A percentile compares a stretch with the other conserved stretches of the same genome.
Conservation (phyloP, 2,113 vertebrate species). For the Nycticryphes semicollaris region DNA sequence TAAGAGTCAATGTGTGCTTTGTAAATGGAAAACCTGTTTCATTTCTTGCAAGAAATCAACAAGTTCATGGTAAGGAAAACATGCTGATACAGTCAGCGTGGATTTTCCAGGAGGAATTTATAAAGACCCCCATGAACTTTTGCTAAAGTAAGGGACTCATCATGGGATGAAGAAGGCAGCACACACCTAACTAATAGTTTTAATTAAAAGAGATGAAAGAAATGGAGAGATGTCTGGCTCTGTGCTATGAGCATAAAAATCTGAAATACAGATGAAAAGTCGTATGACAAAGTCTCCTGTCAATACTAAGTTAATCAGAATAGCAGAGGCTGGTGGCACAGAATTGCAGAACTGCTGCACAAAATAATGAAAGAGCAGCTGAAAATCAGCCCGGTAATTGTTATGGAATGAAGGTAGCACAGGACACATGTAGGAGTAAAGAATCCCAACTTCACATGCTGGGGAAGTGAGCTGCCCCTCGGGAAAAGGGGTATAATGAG, state of each 20-base stretch:
- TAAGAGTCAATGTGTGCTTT: background rate
- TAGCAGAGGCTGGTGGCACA: background rate
- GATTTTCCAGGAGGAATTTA: background rate
- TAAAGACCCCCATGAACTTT: background rate
- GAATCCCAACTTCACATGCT: background rate
- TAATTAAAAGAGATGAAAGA: background rate
- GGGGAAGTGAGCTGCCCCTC: background rate
- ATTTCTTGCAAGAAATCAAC: background rate
- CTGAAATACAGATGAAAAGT: background rate
- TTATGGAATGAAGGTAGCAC: background rate
- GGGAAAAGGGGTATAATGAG: background rate
- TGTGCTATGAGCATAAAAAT: background rate
- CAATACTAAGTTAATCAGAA: background rate
- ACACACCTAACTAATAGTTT: background rate
- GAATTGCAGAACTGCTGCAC: background rate
- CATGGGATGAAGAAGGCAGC: background rate
- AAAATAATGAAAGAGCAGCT: background rate
- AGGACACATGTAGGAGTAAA: background rate
- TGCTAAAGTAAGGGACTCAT: background rate
- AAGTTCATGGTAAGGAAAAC: background rate
- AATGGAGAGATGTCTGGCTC: background rate
- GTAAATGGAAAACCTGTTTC: background rate
- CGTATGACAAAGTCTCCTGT: background rate
- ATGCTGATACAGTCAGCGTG: background rate
- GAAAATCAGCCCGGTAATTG: background rate